A percentile compares a stretch with the other conserved stretches of the same genome.
These are phyloP conservation scores for Pitangus sulphuratus DNA, from an alignment of 2,797 vertebrate species.

Conservation along the genomic window DNA sequence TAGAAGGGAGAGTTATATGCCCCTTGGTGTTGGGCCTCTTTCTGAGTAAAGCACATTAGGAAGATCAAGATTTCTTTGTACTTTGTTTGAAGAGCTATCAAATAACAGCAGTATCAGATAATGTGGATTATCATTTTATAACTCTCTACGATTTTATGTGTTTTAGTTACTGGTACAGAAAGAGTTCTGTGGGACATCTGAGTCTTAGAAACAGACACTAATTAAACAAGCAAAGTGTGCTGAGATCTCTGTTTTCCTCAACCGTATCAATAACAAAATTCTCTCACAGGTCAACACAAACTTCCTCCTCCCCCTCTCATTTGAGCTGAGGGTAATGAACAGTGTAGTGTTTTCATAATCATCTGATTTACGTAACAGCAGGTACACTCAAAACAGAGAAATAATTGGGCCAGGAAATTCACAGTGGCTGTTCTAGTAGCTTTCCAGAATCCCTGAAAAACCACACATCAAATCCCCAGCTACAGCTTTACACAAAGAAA, in stretches of 20 bases:
- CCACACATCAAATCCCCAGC: background rate
- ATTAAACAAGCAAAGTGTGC: conserved; percentile 1
- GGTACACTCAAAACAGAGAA: background rate
- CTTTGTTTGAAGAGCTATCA: conserved; percentile 39
- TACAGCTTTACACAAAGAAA: background rate
- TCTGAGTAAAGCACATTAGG: background rate
- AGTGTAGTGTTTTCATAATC: background rate
- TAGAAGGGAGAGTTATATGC: background rate
- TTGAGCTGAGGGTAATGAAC: background rate
- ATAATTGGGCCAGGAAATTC: background rate
- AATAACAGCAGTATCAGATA: background rate
- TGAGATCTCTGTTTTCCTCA: conserved; percentile 12
- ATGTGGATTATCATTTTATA: background rate
- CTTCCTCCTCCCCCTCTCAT: background rate
- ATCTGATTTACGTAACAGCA: background rate
- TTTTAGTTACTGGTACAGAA: conserved; percentile 21
- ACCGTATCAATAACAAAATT: background rate
- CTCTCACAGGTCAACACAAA: background rate
- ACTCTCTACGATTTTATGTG: background rate
- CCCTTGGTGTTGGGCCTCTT: background rate
- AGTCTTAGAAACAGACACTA: background rate
- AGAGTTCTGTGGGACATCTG: background rate
- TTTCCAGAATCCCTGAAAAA: conserved; percentile 7
- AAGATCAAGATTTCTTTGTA: conserved; percentile 31
- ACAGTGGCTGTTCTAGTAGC: background rate